Conservation (phyloP, 2,888 invertebrate species). For the Slavum lentiscoides region DNA sequence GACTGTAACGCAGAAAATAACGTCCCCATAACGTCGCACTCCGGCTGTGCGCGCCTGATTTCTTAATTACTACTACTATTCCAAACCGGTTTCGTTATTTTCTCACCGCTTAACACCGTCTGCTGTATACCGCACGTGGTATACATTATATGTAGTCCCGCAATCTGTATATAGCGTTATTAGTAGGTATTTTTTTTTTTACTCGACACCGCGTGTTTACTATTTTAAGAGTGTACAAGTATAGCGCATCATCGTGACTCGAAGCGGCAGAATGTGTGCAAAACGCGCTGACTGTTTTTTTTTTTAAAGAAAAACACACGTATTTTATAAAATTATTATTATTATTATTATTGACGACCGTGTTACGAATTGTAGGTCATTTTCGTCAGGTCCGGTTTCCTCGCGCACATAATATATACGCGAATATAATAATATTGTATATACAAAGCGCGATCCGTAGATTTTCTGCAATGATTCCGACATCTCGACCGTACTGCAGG, state of each 20-base stretch:
- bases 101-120: conserved; percentile 3
- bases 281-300: too few species aligned
- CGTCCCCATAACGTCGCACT: conserved; percentile 4
- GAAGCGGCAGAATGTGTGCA: background rate
- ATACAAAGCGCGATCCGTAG: background rate
- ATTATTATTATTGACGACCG: conserved; percentile 17
- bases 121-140: too few species aligned
- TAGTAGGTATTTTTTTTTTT: background rate
- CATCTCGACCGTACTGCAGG: background rate
- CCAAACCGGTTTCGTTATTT: conserved; percentile 23
- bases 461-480: background rate
- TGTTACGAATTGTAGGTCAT: conserved; percentile 5
- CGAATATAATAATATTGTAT: too few species aligned
- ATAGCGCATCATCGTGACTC: conserved; percentile 7
- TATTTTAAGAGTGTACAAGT: background rate
- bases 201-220: background rate
- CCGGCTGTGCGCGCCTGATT: background rate
- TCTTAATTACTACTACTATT: conserved; percentile 19
- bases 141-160: too few species aligned
- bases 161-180: too few species aligned
- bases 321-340: background rate
- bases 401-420: too few species aligned
- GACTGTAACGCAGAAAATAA: too few species aligned
- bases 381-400: conserved; percentile 28
- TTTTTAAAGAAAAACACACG: too few species aligned